These are phyloP conservation scores for Schizaphis graminum DNA, from an alignment of 2,888 invertebrate genomes.

Conservation along the genomic window DNA sequence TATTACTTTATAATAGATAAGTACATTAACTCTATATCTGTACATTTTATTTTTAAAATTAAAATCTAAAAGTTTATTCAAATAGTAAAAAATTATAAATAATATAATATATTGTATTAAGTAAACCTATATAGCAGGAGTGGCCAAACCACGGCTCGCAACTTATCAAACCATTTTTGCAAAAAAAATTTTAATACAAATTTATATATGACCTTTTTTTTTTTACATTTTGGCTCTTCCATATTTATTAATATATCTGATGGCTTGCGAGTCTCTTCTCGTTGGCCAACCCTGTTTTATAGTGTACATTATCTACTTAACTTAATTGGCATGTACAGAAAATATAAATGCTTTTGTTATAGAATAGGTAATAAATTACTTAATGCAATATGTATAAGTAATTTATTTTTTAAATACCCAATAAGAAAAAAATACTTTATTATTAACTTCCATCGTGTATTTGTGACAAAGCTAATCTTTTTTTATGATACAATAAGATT, in stretches of 20 bases:
- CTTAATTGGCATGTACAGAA: not conserved
- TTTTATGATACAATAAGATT: not conserved
- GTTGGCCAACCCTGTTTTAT: no score
- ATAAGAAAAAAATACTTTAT: not conserved
- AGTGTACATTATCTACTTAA: not conserved
- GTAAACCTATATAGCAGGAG: not conserved
- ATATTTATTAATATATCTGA: no score
- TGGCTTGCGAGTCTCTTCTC: no score
- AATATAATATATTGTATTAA: not conserved
- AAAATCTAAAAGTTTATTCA: not conserved
- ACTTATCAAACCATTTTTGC: no score
- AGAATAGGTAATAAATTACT: not conserved
- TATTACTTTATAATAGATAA: not conserved
- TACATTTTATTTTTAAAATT: not conserved
- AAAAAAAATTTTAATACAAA: no score
- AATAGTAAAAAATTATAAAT: not conserved
- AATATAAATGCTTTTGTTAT: not conserved
- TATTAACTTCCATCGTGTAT: not conserved
- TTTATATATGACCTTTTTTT: no score
- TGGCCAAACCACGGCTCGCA: no score
- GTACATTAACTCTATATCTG: not conserved
- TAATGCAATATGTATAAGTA: not conserved
- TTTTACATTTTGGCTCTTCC: no score
- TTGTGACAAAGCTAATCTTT: not conserved
- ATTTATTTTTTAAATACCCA: no score